Evolutionary conservation across 2,888 invertebrate genomes (phyloP), one percentile per base, ranked within the genome.

Genomic region (Frankliniella fusca): DNA sequence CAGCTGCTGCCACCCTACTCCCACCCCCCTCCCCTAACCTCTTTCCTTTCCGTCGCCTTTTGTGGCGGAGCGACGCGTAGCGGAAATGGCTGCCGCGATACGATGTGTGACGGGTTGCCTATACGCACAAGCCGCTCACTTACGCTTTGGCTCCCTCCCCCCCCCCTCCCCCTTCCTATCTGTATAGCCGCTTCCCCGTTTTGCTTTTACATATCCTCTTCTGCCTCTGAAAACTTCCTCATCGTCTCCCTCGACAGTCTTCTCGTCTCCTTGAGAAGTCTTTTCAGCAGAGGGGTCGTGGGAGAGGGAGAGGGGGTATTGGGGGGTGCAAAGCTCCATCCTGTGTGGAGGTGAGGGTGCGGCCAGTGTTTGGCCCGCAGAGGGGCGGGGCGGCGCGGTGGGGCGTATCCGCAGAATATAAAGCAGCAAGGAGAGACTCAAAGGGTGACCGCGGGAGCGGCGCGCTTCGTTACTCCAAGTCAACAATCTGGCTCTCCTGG

Each of bases 401-500:
- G 38, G 38, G 38, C 38, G 38, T 38, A 38, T 38, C 38, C 38
- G 38, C 38, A 38, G 38, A 38, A 38, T 38, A 38, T 38, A 38
- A 38, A 38, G 54, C 54, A 11, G 18, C 54, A 54, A 15, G 12
- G 70, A 76, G 70, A 27, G 70, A 27, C 27, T 23, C 23, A 76
- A 76, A 76, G 70, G 70, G 70, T 76, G 70, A 23, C 70, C 70
- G 70, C 38, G 38, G 38, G 38, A 38, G 38, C 70, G 3, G 23
- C 70, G 38, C 38, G 70, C 70, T 76, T 76, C 70, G 70, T 76
- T 76, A 76, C 70, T 27, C 70, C 70, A 27, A 23, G 70, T 76
- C 70, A 76, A 76, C 70, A 76, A 76, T 76, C 70, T 76, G 23
- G 61, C 61, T 61, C n/a, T 61, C 61, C 18, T 15, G 61, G 20